Base-by-base conservation (phyloP, 2,888 invertebrate genomes). In the Stegophylla sp. region DNA sequence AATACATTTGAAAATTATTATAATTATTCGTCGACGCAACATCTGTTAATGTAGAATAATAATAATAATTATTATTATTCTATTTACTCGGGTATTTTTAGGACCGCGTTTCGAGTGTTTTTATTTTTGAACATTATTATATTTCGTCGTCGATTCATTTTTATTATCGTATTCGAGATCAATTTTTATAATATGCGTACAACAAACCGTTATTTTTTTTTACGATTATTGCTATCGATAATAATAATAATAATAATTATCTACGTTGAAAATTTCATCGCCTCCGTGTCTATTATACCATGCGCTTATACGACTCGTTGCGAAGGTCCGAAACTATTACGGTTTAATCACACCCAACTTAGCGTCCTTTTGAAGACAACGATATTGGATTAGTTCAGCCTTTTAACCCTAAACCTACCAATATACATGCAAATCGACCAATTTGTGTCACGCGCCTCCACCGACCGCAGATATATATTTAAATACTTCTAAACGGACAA, bases 401-500 rank as follows among this genome's bases (percentile, higher is more conserved):
- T 34, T 63, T 79, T 61, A 71, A 69, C 69, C 71, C 41, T 77
- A 23, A 61, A 79, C 61, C 23, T 61, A 51, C 63, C 51, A 71
- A 41, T 79, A 61, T 79, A 71, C 71, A 79, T 79, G 71, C 63
- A 79, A 79, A 79, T 79, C 20, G 61, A n/a, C 61, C 23, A 51
- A 48, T 71, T 48, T 61, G 51, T 63, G 34, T 77, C 17, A 15
- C 9, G 7, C 34, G n/a, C 71, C 61, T 61, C 59, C 63, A 51
- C 51, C 17, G 41, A 71, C 69, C 41, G 26, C 43, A 63, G 20
- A 41, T 41, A 59, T 26, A 43, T 9, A 23, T 66, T 51, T 51
- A 26, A 51, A 63, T 41, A 17, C 23, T 7, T 51, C 41, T 23
- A 34, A 61, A n/a, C 41, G 48, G 17, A 69, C 26, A 20, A 71